phyloP scores from a whole-genome alignment of 2,797 vertebrate species.

The Paedocypris micromegethes region DNA sequence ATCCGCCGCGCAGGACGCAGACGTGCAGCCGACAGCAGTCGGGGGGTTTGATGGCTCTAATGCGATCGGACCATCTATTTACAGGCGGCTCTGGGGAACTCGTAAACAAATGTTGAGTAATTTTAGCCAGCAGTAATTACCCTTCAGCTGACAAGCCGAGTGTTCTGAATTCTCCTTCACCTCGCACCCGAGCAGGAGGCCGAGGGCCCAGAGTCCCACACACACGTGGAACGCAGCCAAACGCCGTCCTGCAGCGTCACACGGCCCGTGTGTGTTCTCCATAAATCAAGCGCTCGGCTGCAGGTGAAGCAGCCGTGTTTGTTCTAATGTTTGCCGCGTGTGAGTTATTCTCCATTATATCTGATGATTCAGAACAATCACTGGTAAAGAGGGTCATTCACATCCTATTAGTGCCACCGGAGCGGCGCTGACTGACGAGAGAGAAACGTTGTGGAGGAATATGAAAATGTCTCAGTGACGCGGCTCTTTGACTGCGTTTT shows the following conservation, averaged over 20 bases:
- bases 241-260: constrained; percentile 75
- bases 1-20: constrained; percentile 96
- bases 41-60: constrained; percentile 77
- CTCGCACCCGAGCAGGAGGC: constrained; percentile 75
- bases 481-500: too few relatives aligned
- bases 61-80: constrained; percentile 99
- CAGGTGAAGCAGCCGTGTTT: too few relatives aligned
- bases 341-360: background rate
- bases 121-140: constrained; percentile 99
- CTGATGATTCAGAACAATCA: too few relatives aligned
- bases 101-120: constrained; percentile 99
- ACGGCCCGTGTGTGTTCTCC: background rate
- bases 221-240: constrained; percentile 88
- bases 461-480: too few relatives aligned
- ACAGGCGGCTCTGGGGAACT: constrained; percentile 99
- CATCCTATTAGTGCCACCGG: too few relatives aligned
- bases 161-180: constrained; percentile 99
- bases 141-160: constrained; percentile 99
- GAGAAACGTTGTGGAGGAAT: too few relatives aligned
- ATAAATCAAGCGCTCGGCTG: too few relatives aligned
- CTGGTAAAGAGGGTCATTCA: too few relatives aligned
- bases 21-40: constrained; percentile 93
- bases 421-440: too few relatives aligned
- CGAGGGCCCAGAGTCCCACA: constrained; percentile 57
- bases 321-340: too few relatives aligned